These are phyloP conservation scores for Apamea crenata DNA, from an alignment of 2,888 invertebrate species.

Conservation along the genomic window DNA sequence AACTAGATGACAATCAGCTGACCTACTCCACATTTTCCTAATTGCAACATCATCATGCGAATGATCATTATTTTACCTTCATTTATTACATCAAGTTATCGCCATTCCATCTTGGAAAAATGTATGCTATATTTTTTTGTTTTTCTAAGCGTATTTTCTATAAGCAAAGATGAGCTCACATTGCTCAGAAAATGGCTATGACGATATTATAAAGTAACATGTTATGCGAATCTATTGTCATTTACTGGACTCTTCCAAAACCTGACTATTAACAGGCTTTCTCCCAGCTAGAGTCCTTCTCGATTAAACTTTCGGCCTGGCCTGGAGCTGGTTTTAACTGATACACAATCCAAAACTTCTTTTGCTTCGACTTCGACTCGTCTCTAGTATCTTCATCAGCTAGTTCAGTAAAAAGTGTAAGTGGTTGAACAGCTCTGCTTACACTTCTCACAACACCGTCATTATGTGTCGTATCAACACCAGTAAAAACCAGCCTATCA, in stretches of 20 bases:
- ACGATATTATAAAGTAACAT: not conserved
- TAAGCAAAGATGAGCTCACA: conserved; percentile 4
- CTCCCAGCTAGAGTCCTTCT: not conserved
- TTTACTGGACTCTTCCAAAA: not conserved
- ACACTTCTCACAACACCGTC: conserved; percentile 6
- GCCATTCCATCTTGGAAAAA: not conserved
- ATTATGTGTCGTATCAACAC: conserved; percentile 14
- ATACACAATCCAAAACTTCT: not conserved
- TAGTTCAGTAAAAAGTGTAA: conserved; percentile 22
- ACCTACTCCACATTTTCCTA: conserved; percentile 60
- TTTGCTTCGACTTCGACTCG: not conserved
- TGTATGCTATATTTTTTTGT: not conserved
- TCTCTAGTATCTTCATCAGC: conserved; percentile 2
- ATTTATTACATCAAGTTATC: conserved; percentile 34
- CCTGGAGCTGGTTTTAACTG: not conserved
- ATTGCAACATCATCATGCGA: conserved; percentile 61
- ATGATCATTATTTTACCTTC: conserved; percentile 56
- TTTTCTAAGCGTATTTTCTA: not conserved
- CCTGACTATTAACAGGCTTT: not conserved
- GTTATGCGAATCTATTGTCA: not conserved
- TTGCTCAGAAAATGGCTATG: not conserved
- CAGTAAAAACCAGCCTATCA: conserved; percentile 32
- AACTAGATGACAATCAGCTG: conserved; percentile 61
- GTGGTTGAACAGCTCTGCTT: conserved; percentile 17
- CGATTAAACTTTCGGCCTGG: not conserved